These are phyloP conservation scores for Sarcophaga carnaria DNA, from an alignment of 2,888 invertebrate species.

Conservation along the genomic window DNA sequence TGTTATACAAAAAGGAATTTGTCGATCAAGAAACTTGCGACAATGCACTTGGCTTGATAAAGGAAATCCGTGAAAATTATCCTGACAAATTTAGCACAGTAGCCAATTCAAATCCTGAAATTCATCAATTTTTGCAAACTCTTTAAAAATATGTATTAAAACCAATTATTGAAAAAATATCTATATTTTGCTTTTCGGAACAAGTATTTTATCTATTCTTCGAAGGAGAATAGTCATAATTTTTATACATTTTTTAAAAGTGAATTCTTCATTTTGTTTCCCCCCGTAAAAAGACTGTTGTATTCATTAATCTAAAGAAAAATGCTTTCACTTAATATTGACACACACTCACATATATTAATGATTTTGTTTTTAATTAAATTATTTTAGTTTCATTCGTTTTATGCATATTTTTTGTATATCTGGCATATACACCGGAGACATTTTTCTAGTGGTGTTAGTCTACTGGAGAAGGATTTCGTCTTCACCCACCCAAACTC, in stretches of 20 bases:
- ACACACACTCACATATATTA: constrained; percentile 38
- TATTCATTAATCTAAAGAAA: constrained; percentile 37
- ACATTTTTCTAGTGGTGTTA: constrained; percentile 39
- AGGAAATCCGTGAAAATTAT: constrained; percentile 84
- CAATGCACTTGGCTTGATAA: constrained; percentile 83
- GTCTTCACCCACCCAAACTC: constrained; percentile 53
- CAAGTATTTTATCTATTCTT: constrained; percentile 46
- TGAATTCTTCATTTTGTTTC: constrained; percentile 23
- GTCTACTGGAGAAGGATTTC: constrained; percentile 44
- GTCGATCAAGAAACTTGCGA: constrained; percentile 75
- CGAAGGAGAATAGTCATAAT: constrained; percentile 1
- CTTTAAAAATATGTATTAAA: constrained; percentile 71
- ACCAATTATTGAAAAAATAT: constrained; percentile 24
- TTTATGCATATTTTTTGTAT: constrained; percentile 56
- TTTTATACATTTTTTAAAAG: constrained; percentile 15
- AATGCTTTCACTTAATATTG: constrained; percentile 38
- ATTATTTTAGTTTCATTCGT: constrained; percentile 37
- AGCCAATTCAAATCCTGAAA: constrained; percentile 79
- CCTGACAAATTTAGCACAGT: constrained; percentile 83
- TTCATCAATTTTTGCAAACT: constrained; percentile 77
- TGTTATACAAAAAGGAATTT: constrained; percentile 84
- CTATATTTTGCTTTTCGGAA: constrained; percentile 23
- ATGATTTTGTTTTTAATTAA: constrained; percentile 26
- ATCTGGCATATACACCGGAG: constrained; percentile 67
- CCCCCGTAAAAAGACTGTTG: constrained; percentile 50